Evolutionary conservation across 2,797 vertebrate species (phyloP).

Genomic region (Pyrocephalus nanus): DNA sequence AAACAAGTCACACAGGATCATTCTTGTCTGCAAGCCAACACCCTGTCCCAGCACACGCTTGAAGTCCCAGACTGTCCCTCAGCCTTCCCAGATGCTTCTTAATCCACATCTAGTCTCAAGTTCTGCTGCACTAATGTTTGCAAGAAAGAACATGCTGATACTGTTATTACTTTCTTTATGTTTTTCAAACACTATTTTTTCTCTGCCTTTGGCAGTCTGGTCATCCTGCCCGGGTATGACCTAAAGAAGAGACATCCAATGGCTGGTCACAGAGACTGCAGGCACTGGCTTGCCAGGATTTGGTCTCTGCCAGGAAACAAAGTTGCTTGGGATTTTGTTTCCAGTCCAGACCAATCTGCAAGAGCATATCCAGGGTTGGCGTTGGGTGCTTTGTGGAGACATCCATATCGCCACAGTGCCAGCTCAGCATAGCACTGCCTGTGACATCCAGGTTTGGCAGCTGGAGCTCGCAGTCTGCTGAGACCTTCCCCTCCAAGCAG

Average conservation of each 20-base stretch:
- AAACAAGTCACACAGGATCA: no score
- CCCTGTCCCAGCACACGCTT: fast-evolving
- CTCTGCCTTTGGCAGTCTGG: background rate
- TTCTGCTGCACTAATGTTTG: background rate
- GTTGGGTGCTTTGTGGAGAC: background rate
- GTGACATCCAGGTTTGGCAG: background rate
- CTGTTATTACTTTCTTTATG: background rate
- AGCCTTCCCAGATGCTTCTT: background rate
- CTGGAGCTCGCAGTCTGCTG: background rate
- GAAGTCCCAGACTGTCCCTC: fast-evolving
- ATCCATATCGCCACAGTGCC: fast-evolving
- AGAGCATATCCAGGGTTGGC: background rate
- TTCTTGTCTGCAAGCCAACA: background rate
- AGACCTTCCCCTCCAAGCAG: background rate
- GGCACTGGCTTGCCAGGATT: background rate
- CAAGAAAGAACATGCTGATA: background rate
- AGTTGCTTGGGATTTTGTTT: background rate
- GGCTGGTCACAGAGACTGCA: background rate
- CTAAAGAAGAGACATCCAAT: background rate
- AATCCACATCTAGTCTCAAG: background rate
- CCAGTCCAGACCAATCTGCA: background rate
- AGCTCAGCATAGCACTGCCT: background rate
- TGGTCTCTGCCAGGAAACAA: background rate
- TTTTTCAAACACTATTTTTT: background rate
- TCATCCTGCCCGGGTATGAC: background rate